phyloP scores from a whole-genome alignment of 2,113 vertebrate genomes.

The Cavia porcellus region DNA sequence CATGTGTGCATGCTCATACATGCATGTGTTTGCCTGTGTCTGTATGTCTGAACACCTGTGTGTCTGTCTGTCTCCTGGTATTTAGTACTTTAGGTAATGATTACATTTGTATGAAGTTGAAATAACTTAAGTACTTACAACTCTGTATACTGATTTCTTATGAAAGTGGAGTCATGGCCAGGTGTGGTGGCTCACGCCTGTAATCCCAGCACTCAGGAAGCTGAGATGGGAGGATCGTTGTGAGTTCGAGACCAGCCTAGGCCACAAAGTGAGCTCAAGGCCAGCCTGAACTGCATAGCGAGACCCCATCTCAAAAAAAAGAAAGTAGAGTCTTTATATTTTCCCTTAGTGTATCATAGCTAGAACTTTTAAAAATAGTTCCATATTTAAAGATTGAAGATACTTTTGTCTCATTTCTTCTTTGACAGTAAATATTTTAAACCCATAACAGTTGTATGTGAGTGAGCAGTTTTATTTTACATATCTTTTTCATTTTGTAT shows the following conservation, averaged over 20 bases:
- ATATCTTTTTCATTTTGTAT: neutral
- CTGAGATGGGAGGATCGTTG: too few species aligned
- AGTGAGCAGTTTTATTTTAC: constrained; percentile 9
- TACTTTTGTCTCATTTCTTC: constrained; percentile 55
- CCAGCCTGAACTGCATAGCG: too few species aligned
- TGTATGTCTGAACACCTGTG: neutral
- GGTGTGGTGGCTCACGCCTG: too few species aligned
- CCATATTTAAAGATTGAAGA: neutral
- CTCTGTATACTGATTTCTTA: constrained; percentile 10
- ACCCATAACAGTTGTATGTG: neutral
- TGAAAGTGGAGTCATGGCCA: neutral
- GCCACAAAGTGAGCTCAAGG: too few species aligned
- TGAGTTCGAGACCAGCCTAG: too few species aligned
- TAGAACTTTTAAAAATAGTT: constrained; percentile 55
- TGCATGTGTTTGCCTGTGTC: neutral
- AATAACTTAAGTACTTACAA: neutral
- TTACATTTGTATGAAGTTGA: neutral
- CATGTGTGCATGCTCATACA: neutral
- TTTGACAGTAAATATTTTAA: constrained; percentile 58
- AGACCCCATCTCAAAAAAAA: too few species aligned
- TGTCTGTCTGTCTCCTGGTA: neutral
- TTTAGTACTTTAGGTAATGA: neutral
- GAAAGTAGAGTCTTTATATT: neutral
- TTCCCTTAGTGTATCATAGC: neutral
- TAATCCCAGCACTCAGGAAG: too few species aligned